Evolutionary conservation across 2,113 vertebrate species (phyloP), one percentile per base, ranked within the genome.

Genomic region (Cebus imitator): DNA sequence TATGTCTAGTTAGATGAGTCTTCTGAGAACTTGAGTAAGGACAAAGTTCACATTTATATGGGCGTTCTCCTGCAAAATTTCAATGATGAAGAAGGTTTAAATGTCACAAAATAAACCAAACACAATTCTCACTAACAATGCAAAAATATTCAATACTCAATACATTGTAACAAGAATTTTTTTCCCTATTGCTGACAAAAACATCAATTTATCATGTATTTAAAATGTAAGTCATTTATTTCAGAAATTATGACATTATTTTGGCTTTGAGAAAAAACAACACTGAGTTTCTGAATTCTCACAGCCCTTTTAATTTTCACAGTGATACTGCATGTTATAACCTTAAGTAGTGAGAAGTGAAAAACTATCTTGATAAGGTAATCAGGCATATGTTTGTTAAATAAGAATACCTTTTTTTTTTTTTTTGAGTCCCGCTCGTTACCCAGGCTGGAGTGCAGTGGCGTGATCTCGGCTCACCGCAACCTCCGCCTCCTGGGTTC

Each of bases 1-100:
- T 99, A 95, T 99, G 99, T 94, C 99, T 98, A 37, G 99, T 99
- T 97, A 99, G 98, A 97, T 99, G 99, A 16, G 99, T 99, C 99
- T 99, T 99, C 99, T 99, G 99, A 48, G 99, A 99, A 96, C 99
- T 99, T 95, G 99, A 99, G 40, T 99, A 99, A 94, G 99, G 99
- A 95, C 99, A 99, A 98, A 99, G 99, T 1, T 99, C 98, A 98
- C 99, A 99, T 27, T 99, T 99, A 98, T 99, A 99, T 0, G 99
- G 99, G 58, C 99, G 99, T 61, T 99, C 99, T 96, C 99, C 99
- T 99, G 98, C 5, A 96, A 98, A 93, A 98, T 91, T 48, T 95
- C 61, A 93, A 87, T 66, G 32, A 94, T 27, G n/a, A 35, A 88
- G 35, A 79, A 35, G n/a, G 16, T 85, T 90, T 91, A 87, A 81